Evolutionary conservation across 2,797 vertebrate species (phyloP), one percentile per base, ranked within the genome.

Genomic region (Tachyglossus aculeatus): DNA sequence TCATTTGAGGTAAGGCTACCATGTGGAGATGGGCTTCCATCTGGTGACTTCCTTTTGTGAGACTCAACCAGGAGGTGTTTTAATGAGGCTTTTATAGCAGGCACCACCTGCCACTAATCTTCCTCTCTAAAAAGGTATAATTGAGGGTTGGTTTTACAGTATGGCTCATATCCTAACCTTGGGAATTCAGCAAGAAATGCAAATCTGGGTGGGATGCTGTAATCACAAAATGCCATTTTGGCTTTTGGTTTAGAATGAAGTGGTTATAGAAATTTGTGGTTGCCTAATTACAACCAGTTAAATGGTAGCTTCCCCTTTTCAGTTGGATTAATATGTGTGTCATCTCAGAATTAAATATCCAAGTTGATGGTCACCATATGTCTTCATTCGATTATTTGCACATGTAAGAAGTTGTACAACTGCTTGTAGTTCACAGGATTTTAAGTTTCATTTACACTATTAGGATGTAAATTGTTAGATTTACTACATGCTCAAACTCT

Each of bases 31-130:
- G 94, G 93, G 92, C 90, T 88, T 95, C 96, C 96, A 97, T 98
- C 96, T 98, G 97, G 94, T 95, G 91, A 88, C 88, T 91, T 86
- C 74, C 85, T 89, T 93, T 91, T 92, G 93, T 94, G 91, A 94
- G 94, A 92, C 88, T 94, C 93, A 94, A 95, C 95, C 96, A 97
- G 96, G 98, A 96, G 95, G 94, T 95, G 94, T 93, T 95, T 96
- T 98, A 98, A 98, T 97, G 95, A 98, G 94, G 77, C 91, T 95
- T 96, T 97, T 96, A 96, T 94, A 96, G 94, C 93, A 93, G 90
- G 88, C 91, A 88, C 96, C 96, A 98, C 96, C 97, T 98, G 96
- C 93, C 93, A 95, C 96, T 94, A 95, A 95, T 96, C 94, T 95
- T 93, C 88, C 89, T 74, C 77, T 92, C 88, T 92, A 83, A 91